phyloP scores from a whole-genome alignment of 2,113 vertebrate species.

The Syngnathus typhle region DNA sequence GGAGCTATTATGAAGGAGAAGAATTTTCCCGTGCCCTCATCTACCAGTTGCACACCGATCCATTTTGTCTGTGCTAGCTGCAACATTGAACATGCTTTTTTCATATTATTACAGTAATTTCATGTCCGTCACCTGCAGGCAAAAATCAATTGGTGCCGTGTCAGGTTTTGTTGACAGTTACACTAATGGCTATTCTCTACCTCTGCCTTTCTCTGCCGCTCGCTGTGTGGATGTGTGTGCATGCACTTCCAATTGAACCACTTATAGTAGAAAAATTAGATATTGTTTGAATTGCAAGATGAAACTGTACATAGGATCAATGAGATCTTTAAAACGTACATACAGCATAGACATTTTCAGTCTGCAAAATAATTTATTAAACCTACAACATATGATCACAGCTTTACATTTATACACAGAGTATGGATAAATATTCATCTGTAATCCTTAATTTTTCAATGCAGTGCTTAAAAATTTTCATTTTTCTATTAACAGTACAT shows the following conservation, averaged over 20 bases:
- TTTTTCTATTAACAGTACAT: slow-evolving; percentile 41
- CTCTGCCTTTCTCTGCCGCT: slow-evolving; percentile 1
- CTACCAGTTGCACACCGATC: background rate
- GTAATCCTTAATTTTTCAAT: slow-evolving; percentile 57
- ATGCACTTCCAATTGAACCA: background rate
- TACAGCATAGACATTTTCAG: background rate
- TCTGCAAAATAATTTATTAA: slow-evolving; percentile 67
- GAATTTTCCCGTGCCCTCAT: background rate
- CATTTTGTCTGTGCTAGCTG: background rate
- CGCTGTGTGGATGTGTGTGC: slow-evolving; percentile 9
- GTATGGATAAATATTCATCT: slow-evolving; percentile 58
- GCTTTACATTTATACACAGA: slow-evolving; percentile 64
- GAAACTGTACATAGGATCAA: background rate
- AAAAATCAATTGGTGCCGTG: slow-evolving; percentile 10
- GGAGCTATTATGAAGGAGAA: background rate
- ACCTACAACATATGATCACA: slow-evolving; percentile 46
- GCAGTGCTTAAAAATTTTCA: slow-evolving; percentile 67
- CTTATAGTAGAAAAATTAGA: background rate
- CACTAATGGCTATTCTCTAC: slow-evolving; percentile 17
- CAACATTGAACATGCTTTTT: slow-evolving; percentile 1
- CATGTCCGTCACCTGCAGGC: slow-evolving; percentile 32
- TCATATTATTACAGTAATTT: background rate
- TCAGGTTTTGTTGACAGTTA: slow-evolving; percentile 15
- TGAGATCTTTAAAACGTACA: background rate
- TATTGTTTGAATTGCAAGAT: background rate